These are phyloP conservation scores for Caenorhabditis wallacei DNA, from an alignment of 2,888 invertebrate genomes.

Conservation along the genomic window DNA sequence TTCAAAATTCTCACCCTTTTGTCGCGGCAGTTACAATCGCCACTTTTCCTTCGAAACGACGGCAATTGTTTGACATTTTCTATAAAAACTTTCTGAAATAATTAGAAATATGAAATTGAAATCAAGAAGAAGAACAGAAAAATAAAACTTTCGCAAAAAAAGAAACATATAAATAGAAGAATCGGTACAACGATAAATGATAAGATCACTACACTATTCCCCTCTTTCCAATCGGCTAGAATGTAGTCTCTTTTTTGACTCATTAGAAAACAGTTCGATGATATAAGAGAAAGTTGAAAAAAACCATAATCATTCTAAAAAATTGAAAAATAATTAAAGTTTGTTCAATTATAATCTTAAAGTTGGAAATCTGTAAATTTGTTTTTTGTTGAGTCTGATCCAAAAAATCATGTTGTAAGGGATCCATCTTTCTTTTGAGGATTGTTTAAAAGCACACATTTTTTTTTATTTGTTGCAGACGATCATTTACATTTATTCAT, in stretches of 20 bases:
- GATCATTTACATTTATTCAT: too few relatives aligned
- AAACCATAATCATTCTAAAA: not conserved
- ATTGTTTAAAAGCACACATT: too few relatives aligned
- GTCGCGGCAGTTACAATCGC: constrained; percentile 82
- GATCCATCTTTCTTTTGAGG: too few relatives aligned
- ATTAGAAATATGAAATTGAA: constrained; percentile 7
- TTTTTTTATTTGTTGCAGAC: too few relatives aligned
- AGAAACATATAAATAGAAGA: constrained; percentile 11
- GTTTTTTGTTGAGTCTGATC: too few relatives aligned
- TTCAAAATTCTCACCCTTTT: constrained; percentile 72
- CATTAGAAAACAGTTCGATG: not conserved
- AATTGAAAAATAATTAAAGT: not conserved
- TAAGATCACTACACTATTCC: constrained; percentile 55
- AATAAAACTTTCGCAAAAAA: not conserved
- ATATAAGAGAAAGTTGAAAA: not conserved
- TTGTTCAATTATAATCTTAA: too few relatives aligned
- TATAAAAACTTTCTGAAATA: constrained; percentile 20
- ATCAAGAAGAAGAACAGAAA: not conserved
- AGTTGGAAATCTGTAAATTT: too few relatives aligned
- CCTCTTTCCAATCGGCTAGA: constrained; percentile 35
- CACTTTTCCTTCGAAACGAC: constrained; percentile 78
- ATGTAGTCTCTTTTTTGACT: constrained; percentile 32
- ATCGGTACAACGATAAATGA: constrained; percentile 19
- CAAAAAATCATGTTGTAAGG: too few relatives aligned
- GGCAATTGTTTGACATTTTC: constrained; percentile 65